A percentile compares a stretch with the other conserved stretches of the same genome.
phyloP scores from a whole-genome alignment of 2,113 vertebrate genomes.

The Pterocles burchelli region DNA sequence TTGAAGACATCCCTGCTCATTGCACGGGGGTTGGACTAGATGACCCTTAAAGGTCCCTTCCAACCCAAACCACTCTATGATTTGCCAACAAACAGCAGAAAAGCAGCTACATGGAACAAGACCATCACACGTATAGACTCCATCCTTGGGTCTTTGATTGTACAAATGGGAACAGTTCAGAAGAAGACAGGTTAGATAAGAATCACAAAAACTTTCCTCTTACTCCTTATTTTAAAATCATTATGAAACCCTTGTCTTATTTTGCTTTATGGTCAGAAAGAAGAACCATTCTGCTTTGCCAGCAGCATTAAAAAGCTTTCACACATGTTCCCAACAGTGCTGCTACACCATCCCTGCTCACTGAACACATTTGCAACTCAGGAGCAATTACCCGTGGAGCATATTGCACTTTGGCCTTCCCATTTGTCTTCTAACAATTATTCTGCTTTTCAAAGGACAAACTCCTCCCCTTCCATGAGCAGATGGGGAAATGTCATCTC shows the following conservation, averaged over 20 bases:
- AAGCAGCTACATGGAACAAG: neutral
- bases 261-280: neutral
- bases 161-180: neutral
- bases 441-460: constrained; percentile 25
- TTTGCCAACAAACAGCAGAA: neutral
- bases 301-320: neutral
- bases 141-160: neutral
- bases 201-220: neutral
- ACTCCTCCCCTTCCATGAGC: neutral
- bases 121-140: neutral
- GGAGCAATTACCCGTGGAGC: neutral
- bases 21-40: neutral
- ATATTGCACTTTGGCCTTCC: constrained; percentile 12
- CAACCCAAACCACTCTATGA: neutral
- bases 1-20: neutral
- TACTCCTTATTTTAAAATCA: neutral
- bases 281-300: neutral
- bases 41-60: neutral
- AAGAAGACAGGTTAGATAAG: neutral
- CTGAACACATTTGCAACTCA: constrained; percentile 11
- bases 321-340: neutral
- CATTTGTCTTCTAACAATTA: constrained; percentile 37
- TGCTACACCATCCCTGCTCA: neutral
- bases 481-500: constrained; percentile 60
- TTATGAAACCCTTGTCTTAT: neutral